Percentiles rank a stretch among this genome's conserved stretches.
These are phyloP conservation scores for Patella depressa DNA, from an alignment of 2,888 invertebrate genomes.

Conservation along the genomic window DNA sequence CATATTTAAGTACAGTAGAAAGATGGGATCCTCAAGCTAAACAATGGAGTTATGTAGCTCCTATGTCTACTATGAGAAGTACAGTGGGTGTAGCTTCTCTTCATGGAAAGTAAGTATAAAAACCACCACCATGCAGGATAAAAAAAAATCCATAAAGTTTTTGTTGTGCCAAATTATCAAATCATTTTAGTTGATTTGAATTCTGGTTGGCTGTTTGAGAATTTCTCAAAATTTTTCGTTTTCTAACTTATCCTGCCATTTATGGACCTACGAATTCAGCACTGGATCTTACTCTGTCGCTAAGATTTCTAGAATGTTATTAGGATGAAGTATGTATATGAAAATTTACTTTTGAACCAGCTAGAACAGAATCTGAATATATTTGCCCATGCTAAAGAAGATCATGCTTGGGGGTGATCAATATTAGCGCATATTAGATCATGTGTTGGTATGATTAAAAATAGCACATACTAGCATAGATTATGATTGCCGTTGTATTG, in stretches of 20 bases:
- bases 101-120: constrained; percentile 76
- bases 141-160: not conserved
- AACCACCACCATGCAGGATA: no score
- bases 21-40: constrained; percentile 90
- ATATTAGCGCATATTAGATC: no score
- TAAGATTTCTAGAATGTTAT: no score
- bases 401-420: no score
- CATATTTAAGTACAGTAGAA: constrained; percentile 93
- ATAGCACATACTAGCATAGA: not conserved
- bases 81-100: constrained; percentile 93
- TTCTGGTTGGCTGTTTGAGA: not conserved
- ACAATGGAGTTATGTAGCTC: constrained; percentile 90
- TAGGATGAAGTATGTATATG: no score
- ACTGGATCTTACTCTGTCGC: no score
- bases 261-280: no score
- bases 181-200: not conserved
- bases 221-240: not conserved
- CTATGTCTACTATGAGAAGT: constrained; percentile 89
- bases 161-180: not conserved
- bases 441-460: no score
- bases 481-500: not conserved
- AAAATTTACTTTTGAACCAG: no score
- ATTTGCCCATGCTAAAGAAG: no score
- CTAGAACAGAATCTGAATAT: no score
- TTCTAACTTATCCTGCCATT: no score